phyloP scores from a whole-genome alignment of 1,140 invertebrate species.

The Drosophila ananassae region DNA sequence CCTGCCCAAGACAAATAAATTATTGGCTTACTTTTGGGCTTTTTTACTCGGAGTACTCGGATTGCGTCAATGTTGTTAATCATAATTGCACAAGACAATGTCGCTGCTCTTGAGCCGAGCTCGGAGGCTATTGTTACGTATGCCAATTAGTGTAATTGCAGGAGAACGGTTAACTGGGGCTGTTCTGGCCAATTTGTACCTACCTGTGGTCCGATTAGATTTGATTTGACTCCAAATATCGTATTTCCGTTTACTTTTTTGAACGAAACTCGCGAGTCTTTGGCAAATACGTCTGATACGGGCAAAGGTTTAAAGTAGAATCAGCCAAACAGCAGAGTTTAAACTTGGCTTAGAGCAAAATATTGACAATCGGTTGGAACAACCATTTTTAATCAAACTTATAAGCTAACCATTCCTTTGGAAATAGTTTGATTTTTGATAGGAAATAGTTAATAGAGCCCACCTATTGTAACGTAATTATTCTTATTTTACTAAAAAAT shows the following conservation, averaged over 20 bases:
- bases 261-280: conserved; percentile 24
- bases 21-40: conserved; percentile 24
- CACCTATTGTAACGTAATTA: no score
- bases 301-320: conserved; percentile 48
- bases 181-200: conserved; percentile 48
- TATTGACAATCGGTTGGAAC: not conserved
- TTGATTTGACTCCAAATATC: conserved; percentile 32
- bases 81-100: conserved; percentile 73
- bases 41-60: conserved; percentile 13
- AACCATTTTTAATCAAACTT: not conserved
- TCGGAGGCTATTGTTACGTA: conserved; percentile 30
- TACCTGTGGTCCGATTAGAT: conserved; percentile 42
- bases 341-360: not conserved
- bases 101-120: conserved; percentile 37
- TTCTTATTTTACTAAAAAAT: no score
- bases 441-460: no score
- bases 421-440: no score
- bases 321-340: conserved; percentile 23
- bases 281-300: conserved; percentile 31
- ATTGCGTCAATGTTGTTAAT: conserved; percentile 54
- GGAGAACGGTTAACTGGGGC: conserved; percentile 28
- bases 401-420: no score
- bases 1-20: conserved; percentile 24
- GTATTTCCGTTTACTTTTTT: conserved; percentile 20
- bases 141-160: conserved; percentile 45